Base-by-base conservation (phyloP, 1,140 invertebrate species). In the Philotrypesis tridentata region DNA sequence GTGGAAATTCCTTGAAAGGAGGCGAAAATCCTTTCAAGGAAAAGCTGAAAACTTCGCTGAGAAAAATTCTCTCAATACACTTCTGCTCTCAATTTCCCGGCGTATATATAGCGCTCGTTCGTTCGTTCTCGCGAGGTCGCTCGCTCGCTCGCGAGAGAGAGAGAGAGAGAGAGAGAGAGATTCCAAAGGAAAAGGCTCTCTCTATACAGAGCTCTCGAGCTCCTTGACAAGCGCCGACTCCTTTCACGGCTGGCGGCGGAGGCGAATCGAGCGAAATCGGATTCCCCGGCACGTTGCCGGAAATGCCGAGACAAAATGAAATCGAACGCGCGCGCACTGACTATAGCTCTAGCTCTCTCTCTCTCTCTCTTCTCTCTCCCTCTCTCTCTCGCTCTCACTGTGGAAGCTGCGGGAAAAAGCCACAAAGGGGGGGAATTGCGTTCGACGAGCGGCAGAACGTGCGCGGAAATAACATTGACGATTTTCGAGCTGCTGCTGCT, bases 231-330 rank as follows among this genome's bases (percentile, higher is more conserved):
- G 73, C 79, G 33, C 74, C 67, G 60, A 68, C 68, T 74, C 48
- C 48, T 31, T 31, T 60, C 48, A 70, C 37, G 43, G 33, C 29
- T 65, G 37, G 68, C 48, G 43, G 31, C 77, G 67, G 31, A 23
- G 40, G 60, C 71, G 78, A 60, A 78, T 48, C 65, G 77, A 60
- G 67, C 37, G 80, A 76, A 76, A 76, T 82, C 80, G 73, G 80
- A 82, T 82, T 82, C 73, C 67, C 65, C 72, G 72, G 63, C 72
- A 75, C 73, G 80, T 72, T 48, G 73, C 21, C 80, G 80, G 80
- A 82, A 82, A 82, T 71, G 63, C 80, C 80, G 80, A 82, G 80
- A 82, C 80, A 82, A 82, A 82, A 82, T 82, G 80, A 82, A 82
- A 82, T 82, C 80, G 74, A 82, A 77, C 72, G 80, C 74, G 48